Conservation (phyloP, 2,888 invertebrate species). For the Eulithis prunata region DNA sequence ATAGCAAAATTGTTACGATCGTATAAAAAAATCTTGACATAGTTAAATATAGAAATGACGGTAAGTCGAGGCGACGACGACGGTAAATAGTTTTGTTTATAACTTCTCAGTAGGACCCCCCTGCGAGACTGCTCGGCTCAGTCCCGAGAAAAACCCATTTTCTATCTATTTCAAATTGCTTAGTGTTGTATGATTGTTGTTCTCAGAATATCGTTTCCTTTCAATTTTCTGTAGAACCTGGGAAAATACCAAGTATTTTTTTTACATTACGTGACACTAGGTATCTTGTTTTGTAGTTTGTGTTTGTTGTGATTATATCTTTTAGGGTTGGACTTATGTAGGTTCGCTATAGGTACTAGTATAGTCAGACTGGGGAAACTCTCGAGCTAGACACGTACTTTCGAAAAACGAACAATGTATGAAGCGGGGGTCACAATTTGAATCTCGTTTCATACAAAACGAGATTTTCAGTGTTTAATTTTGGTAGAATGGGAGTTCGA, state of each 20-base stretch:
- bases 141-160: slow-evolving; percentile 13
- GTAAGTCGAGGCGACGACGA: too few species aligned
- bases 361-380: too few species aligned
- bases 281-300: background rate
- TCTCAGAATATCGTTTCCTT: background rate
- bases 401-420: too few species aligned
- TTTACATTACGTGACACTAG: background rate
- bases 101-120: slow-evolving; percentile 2
- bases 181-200: slow-evolving; percentile 16
- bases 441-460: too few species aligned
- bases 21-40: too few species aligned
- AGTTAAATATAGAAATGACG: too few species aligned
- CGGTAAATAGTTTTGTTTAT: background rate
- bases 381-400: too few species aligned
- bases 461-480: too few species aligned
- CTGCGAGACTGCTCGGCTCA: background rate
- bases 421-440: too few species aligned
- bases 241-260: background rate
- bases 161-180: slow-evolving; percentile 19
- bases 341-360: background rate
- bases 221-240: background rate
- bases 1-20: too few species aligned
- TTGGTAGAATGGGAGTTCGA: too few species aligned
- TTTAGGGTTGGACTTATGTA: slow-evolving; percentile 4
- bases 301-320: background rate